These are phyloP conservation scores for Anolis sagrei DNA, from an alignment of 2,113 vertebrate species.

Conservation along the genomic window DNA sequence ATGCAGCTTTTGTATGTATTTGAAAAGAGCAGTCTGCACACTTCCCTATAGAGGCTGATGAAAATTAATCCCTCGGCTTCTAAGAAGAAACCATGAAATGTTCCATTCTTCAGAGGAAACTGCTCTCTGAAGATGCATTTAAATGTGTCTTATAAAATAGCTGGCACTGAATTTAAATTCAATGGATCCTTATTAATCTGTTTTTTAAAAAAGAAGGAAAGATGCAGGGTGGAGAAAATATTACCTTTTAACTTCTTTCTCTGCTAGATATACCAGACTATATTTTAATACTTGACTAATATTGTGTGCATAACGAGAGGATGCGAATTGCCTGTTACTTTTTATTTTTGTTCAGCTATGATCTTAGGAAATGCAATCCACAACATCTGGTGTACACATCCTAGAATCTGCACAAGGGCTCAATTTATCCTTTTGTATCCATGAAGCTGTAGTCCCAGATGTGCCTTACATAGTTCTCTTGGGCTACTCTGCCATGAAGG, in stretches of 20 bases:
- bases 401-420: not conserved
- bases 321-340: not conserved
- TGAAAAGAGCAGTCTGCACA: constrained; percentile 3
- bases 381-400: not conserved
- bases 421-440: not conserved
- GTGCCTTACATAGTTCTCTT: too few species aligned
- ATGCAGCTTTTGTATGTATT: constrained; percentile 13
- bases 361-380: not conserved
- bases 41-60: constrained; percentile 3
- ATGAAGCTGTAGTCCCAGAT: not conserved
- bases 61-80: constrained; percentile 29
- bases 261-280: not conserved
- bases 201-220: not conserved
- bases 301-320: not conserved
- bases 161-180: constrained; percentile 9
- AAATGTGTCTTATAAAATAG: constrained; percentile 24
- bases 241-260: not conserved
- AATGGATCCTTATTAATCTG: not conserved
- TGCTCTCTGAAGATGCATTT: constrained; percentile 21
- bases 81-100: constrained; percentile 10
- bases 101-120: constrained; percentile 19
- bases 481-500: not conserved
- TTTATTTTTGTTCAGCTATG: not conserved
- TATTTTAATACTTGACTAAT: constrained; percentile 2
- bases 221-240: not conserved